phyloP scores from a whole-genome alignment of 2,888 invertebrate species.

The Eudasyphora cyanicolor region DNA sequence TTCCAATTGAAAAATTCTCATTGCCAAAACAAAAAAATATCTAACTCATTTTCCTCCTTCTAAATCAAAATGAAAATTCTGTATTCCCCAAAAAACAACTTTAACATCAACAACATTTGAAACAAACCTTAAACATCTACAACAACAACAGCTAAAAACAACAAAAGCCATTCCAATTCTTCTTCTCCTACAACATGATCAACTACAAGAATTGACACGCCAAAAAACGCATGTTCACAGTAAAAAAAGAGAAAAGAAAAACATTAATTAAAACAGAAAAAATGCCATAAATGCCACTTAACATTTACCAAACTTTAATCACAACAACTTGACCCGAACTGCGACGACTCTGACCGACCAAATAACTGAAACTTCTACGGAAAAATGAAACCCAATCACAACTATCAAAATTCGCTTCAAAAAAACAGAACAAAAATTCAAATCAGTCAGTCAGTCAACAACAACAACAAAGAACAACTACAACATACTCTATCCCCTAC shows the following conservation, averaged over 20 bases:
- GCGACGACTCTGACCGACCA: conserved; percentile 26
- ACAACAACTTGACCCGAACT: conserved; percentile 41
- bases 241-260: conserved; percentile 52
- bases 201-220: conserved; percentile 69
- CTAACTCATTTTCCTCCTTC: conserved; percentile 33
- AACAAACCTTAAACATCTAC: conserved; percentile 39
- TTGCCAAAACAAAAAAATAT: not conserved
- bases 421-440: conserved; percentile 26
- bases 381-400: not conserved
- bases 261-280: conserved; percentile 41
- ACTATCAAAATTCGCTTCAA: conserved; percentile 22
- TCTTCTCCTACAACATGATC: conserved; percentile 63
- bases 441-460: conserved; percentile 25
- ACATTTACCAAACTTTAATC: conserved; percentile 39
- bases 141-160: conserved; percentile 62
- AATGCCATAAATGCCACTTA: conserved; percentile 52
- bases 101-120: conserved; percentile 53
- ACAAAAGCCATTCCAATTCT: conserved; percentile 64
- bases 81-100: conserved; percentile 49
- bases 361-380: not conserved
- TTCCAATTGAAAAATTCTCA: not conserved
- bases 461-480: conserved; percentile 37
- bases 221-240: conserved; percentile 57
- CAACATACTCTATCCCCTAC: conserved; percentile 14
- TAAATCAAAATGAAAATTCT: no score